These are phyloP conservation scores for Melanotaenia boesemani DNA, from an alignment of 2,797 vertebrate species.

Conservation along the genomic window DNA sequence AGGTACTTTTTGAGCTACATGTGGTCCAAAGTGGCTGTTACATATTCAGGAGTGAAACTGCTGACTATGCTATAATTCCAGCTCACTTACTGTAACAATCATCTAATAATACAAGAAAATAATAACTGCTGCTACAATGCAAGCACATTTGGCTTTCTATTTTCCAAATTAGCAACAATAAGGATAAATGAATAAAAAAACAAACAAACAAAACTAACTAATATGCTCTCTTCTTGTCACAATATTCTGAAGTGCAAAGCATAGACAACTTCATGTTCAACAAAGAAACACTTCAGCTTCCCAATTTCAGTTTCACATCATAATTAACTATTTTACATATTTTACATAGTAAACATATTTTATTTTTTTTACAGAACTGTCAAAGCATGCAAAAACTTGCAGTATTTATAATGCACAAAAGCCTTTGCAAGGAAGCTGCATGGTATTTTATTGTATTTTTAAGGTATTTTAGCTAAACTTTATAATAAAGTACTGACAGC, in stretches of 20 bases:
- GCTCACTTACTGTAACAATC: too few species aligned
- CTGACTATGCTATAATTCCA: too few species aligned
- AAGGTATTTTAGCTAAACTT: conserved; percentile 5
- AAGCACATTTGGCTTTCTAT: not conserved
- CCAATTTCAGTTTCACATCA: conserved; percentile 25
- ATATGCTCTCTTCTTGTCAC: not conserved
- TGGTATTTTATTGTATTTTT: not conserved
- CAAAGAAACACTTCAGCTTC: conserved; percentile 4
- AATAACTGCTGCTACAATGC: too few species aligned
- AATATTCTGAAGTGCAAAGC: not conserved
- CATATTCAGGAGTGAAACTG: too few species aligned
- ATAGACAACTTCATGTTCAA: not conserved
- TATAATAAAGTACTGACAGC: conserved; percentile 18
- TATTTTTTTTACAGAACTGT: not conserved
- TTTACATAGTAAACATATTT: too few species aligned
- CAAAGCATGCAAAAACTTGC: not conserved
- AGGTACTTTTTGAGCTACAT: too few species aligned
- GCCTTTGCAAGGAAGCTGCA: not conserved
- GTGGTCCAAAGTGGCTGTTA: too few species aligned
- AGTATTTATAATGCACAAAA: not conserved
- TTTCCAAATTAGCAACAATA: not conserved
- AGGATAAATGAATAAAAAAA: not conserved
- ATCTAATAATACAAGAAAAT: too few species aligned
- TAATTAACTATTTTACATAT: not conserved
- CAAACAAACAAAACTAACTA: not conserved